Evolutionary conservation across 92 coral and sea anemone genomes (phyloP), one percentile per base, ranked within the genome.

Genomic region (Hydrozoanthus gracilis): DNA sequence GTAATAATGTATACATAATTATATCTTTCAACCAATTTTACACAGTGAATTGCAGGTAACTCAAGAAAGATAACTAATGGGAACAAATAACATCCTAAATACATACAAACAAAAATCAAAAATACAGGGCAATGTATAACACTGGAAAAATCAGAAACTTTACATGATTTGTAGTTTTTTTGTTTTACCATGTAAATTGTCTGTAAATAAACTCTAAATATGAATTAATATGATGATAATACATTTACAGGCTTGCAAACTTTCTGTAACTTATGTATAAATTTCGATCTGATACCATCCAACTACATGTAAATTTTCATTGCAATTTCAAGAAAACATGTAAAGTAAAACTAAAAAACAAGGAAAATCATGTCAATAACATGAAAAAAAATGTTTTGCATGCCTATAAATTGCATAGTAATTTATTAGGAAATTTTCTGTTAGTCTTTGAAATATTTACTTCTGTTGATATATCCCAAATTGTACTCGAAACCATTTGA

Each of bases 341-440:
- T 58, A 58, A 58, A 58, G 65, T 58, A 58, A 58, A 58, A 58
- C 65, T 58, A 58, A 58, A 58, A 58, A 58, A 58, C 65, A 58
- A 58, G 65, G 65, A 58, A 58, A 58, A 58, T 58, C 65, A 58
- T 58, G 65, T 58, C 65, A 58, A 58, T 58, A 58, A 58, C 65
- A 58, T 58, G 65, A 58, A 58, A 58, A 58, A 58, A 58, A 58
- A 58, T 58, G 65, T 58, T 58, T 58, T 58, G 65, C 65, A 58
- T 58, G 65, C 65, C 65, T 58, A 58, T 61, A 61, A 61, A 61
- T 61, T 61, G 68, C 68, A 61, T 61, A 61, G 68, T 61, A 61
- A 61, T 61, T 61, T 61, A 61, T 61, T 61, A 61, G 68, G 68
- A 61, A 61, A 61, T 61, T 61, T 61, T 61, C 68, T 61, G 68